Percentiles rank a stretch among this genome's conserved stretches.
Conservation (phyloP, 2,113 vertebrate genomes). For the Oriolus oriolus region DNA sequence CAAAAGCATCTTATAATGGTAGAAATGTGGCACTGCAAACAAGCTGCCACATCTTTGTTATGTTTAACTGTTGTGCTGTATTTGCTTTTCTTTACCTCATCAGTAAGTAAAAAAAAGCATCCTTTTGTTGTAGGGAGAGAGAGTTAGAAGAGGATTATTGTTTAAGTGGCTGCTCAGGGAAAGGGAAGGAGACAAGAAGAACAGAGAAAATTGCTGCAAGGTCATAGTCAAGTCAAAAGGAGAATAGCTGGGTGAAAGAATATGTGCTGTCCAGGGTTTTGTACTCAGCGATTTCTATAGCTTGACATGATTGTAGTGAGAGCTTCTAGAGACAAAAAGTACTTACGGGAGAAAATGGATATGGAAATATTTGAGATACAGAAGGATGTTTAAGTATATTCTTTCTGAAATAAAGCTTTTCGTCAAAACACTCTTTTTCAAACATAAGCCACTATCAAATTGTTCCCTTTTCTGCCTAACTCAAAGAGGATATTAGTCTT, state of each 20-base stretch:
- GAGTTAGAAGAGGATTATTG: neutral
- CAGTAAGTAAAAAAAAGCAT: neutral
- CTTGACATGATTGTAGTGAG: neutral
- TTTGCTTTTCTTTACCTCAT: neutral
- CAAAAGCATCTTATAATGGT: neutral
- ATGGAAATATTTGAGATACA: neutral
- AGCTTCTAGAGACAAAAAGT: neutral
- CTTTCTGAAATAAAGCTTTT: neutral
- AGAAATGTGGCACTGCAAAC: neutral
- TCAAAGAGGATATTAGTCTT: neutral
- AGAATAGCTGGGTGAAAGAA: neutral
- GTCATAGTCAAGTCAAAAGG: neutral
- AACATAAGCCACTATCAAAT: neutral
- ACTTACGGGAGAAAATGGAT: neutral
- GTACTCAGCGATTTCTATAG: neutral
- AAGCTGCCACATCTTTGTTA: neutral
- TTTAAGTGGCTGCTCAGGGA: neutral
- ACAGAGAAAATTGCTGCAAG: neutral
- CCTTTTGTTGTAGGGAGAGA: neutral
- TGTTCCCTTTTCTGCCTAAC: neutral
- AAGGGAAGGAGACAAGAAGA: neutral
- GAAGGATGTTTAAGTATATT: neutral
- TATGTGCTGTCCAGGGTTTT: neutral
- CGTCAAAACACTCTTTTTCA: neutral
- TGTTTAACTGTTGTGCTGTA: neutral